These are phyloP conservation scores for Trissonchulus latispiculum DNA, from an alignment of 2,888 invertebrate genomes.

Conservation along the genomic window DNA sequence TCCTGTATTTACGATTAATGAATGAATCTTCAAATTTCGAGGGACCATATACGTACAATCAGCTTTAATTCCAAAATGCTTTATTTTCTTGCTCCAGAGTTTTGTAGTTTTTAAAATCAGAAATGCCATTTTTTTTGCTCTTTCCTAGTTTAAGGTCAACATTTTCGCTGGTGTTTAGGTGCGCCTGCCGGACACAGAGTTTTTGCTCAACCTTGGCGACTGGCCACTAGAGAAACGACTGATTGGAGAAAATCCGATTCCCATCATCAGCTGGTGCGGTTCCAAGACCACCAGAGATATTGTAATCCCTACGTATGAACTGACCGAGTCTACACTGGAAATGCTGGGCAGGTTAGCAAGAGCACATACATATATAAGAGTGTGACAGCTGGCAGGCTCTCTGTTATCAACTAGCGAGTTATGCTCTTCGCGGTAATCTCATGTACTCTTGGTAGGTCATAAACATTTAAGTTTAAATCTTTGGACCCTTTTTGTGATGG, in stretches of 20 bases:
- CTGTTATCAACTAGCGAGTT: too few relatives aligned
- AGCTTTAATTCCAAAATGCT: background rate
- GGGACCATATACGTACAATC: background rate
- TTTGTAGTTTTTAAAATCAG: background rate
- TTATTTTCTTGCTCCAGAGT: background rate
- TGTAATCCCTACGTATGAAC: constrained; percentile 85
- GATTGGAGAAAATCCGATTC: constrained; percentile 52
- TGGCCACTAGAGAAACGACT: constrained; percentile 63
- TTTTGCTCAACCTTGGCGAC: constrained; percentile 85
- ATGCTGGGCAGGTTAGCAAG: constrained; percentile 92
- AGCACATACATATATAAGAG: too few relatives aligned
- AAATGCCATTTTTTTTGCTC: background rate
- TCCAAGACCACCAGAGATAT: constrained; percentile 74
- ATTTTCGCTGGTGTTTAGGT: constrained; percentile 34
- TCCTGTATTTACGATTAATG: too few relatives aligned
- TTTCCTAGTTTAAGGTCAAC: background rate
- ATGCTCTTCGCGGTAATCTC: too few relatives aligned
- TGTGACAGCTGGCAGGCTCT: too few relatives aligned
- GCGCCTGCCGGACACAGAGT: constrained; percentile 69
- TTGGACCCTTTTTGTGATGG: too few relatives aligned
- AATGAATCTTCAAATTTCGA: too few relatives aligned
- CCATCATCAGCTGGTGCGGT: constrained; percentile 94
- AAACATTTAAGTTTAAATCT: too few relatives aligned
- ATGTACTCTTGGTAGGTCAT: too few relatives aligned
- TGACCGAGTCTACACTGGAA: constrained; percentile 80